Percentiles rank a stretch among this genome's conserved stretches.
These are phyloP conservation scores for Poicephalus meyeri DNA, from an alignment of 2,113 vertebrate genomes.

Conservation along the genomic window DNA sequence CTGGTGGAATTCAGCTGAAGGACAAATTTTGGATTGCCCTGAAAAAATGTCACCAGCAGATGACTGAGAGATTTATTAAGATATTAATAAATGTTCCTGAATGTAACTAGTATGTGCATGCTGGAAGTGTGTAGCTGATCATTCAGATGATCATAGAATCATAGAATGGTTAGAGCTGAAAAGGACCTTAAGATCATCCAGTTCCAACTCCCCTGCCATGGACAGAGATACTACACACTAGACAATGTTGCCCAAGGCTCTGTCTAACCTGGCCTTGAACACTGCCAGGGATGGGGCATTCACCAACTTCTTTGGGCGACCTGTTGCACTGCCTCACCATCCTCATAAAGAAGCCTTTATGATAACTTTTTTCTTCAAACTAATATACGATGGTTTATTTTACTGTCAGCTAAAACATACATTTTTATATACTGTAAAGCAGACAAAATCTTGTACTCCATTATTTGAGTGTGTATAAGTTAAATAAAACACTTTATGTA, in stretches of 20 bases:
- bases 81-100: not conserved
- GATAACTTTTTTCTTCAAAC: not conserved
- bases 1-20: not conserved
- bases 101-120: not conserved
- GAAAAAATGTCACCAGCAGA: not conserved
- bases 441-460: not conserved
- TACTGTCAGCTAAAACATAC: not conserved
- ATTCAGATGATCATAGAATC: not conserved
- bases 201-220: not conserved
- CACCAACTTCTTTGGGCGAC: not conserved
- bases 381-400: not conserved
- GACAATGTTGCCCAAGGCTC: not conserved
- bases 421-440: not conserved
- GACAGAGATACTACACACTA: not conserved
- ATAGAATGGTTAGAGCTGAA: not conserved
- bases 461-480: not conserved
- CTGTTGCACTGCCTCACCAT: not conserved
- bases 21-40: not conserved
- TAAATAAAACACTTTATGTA: not conserved
- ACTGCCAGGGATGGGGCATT: not conserved
- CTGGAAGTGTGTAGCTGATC: not conserved
- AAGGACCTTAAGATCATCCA: not conserved
- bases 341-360: not conserved
- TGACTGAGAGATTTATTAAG: not conserved
- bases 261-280: not conserved